A percentile compares a stretch with the other conserved stretches of the same genome.
These are phyloP conservation scores for Beroe forskalii DNA, from an alignment of 37 sponge, comb jelly and placozoan species.

Conservation along the genomic window DNA sequence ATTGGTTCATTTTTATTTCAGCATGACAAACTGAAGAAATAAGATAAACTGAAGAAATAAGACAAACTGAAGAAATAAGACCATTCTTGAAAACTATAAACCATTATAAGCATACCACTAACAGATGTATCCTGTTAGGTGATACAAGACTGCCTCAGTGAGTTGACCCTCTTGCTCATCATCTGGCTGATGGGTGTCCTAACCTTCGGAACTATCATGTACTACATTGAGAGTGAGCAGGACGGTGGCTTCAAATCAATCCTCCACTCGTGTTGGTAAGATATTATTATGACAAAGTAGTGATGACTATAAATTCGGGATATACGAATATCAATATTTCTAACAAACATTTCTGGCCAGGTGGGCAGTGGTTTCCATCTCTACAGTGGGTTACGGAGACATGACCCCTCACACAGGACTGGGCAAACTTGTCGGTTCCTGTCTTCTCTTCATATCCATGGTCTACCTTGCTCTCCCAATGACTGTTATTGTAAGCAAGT, in stretches of 20 bases:
- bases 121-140: too few relatives aligned
- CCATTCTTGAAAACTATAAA: too few relatives aligned
- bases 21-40: too few relatives aligned
- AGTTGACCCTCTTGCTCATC: conserved; percentile 20
- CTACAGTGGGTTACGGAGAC: conserved; percentile 49
- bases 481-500: conserved; percentile 54
- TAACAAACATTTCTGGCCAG: too few relatives aligned
- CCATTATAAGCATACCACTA: too few relatives aligned
- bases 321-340: too few relatives aligned
- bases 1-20: too few relatives aligned
- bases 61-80: too few relatives aligned
- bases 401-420: conserved; percentile 6
- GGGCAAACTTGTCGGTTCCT: conserved; percentile 19
- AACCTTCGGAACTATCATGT: conserved; percentile 45
- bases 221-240: conserved; percentile 36
- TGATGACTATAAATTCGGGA: too few relatives aligned
- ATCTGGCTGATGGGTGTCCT: conserved; percentile 54
- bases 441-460: conserved; percentile 51
- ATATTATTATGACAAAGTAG: not conserved
- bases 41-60: too few relatives aligned
- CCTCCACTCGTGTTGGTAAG: conserved; percentile 30
- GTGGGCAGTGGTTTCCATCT: conserved; percentile 47
- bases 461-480: conserved; percentile 44
- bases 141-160: conserved; percentile 37
- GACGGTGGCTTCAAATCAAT: conserved; percentile 9